phyloP scores from a whole-genome alignment of 2,888 invertebrate genomes.

The Calameuta filiformis region DNA sequence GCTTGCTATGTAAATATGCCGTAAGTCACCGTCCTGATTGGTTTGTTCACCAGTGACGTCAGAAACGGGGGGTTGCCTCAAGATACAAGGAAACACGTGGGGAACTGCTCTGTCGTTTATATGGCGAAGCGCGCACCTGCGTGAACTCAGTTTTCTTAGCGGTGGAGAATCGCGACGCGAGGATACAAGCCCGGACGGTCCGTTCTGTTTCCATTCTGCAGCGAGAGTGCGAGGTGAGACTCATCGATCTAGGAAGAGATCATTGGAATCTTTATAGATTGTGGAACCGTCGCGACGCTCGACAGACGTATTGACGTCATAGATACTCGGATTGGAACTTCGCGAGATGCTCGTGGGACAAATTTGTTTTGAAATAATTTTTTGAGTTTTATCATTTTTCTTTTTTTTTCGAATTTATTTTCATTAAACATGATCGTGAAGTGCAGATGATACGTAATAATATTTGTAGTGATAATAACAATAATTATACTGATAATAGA shows the following conservation, averaged over 20 bases:
- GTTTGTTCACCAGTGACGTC: slow-evolving; percentile 36
- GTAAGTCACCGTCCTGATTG: slow-evolving; percentile 22
- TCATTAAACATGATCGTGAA: not conserved
- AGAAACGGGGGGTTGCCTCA: slow-evolving; percentile 28
- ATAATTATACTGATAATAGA: not conserved
- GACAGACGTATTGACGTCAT: not conserved
- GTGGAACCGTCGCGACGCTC: not conserved
- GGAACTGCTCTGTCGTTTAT: slow-evolving; percentile 46
- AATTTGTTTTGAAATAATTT: not conserved
- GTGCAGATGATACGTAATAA: not conserved
- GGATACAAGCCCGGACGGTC: not conserved
- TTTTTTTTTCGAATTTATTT: not conserved
- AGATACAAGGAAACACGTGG: slow-evolving; percentile 35
- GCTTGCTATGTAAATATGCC: not conserved
- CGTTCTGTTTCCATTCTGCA: not conserved
- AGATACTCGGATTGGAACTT: not conserved
- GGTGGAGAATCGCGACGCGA: not conserved
- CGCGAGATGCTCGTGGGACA: not conserved
- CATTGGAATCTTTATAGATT: not conserved
- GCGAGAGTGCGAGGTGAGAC: not conserved
- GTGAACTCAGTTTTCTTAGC: slow-evolving; percentile 43
- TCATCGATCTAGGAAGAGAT: not conserved
- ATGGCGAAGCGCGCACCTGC: slow-evolving; percentile 40
- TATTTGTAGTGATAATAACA: not conserved
- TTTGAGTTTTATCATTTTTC: not conserved